Conservation (phyloP, 2,797 vertebrate genomes). For the Psittacula echo region DNA sequence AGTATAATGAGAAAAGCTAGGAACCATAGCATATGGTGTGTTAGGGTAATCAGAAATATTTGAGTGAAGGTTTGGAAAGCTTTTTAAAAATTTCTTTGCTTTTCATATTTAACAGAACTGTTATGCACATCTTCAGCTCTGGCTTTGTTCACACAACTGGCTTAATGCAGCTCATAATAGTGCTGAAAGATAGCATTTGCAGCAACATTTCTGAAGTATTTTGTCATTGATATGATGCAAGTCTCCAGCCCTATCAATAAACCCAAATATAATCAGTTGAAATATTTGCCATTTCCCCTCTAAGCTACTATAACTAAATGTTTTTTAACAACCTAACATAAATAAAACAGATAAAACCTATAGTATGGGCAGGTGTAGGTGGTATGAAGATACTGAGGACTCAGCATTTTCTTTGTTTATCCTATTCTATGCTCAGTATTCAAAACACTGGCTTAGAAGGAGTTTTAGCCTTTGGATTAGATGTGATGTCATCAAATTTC, state of each 20-base stretch:
- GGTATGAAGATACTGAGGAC: neutral
- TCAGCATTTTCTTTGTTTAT: neutral
- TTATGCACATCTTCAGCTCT: neutral
- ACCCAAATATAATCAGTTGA: neutral
- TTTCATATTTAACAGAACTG: neutral
- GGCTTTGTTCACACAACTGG: neutral
- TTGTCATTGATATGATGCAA: neutral
- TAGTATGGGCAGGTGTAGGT: rapidly evolving
- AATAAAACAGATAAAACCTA: neutral
- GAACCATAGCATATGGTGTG: neutral
- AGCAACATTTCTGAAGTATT: neutral
- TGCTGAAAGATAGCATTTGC: neutral
- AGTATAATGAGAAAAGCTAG: neutral
- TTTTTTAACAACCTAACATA: neutral
- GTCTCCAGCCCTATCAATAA: neutral
- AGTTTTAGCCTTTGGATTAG: neutral
- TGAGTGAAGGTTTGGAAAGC: neutral
- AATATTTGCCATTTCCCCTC: neutral
- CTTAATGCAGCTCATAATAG: neutral
- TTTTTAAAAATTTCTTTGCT: neutral
- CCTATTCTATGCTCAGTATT: neutral
- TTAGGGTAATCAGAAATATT: neutral
- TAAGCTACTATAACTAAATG: neutral
- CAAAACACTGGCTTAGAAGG: neutral
- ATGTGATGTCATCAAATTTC: neutral